A percentile compares a stretch with the other conserved stretches of the same genome.
Evolutionary conservation across 2,888 invertebrate genomes (phyloP).

Genomic region (Himalopsyche kuldschensis): DNA sequence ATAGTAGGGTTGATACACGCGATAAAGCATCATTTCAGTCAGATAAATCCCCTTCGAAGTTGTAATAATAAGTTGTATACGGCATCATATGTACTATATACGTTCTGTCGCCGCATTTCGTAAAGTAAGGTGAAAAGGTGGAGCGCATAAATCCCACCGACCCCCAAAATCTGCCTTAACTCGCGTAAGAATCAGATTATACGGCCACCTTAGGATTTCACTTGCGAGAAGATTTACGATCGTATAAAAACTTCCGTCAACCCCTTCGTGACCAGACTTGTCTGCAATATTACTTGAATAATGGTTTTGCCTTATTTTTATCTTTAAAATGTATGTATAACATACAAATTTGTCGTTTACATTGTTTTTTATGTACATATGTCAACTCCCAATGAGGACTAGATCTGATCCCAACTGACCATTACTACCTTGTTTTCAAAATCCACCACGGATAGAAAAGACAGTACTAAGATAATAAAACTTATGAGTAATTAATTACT

Average conservation of each 20-base stretch:
- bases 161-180: slow-evolving; percentile 34
- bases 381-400: no score
- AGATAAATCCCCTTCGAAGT: not conserved
- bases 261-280: not conserved
- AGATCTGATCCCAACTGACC: no score
- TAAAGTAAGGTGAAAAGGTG: slow-evolving; percentile 11
- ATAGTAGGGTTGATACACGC: no score
- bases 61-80: not conserved
- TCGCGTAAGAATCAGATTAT: slow-evolving; percentile 37
- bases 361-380: no score
- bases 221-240: slow-evolving; percentile 23
- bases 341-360: no score
- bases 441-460: no score
- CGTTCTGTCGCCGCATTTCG: not conserved
- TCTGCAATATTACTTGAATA: not conserved
- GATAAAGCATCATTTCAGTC: no score
- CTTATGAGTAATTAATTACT: no score
- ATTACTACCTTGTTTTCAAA: no score
- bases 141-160: slow-evolving; percentile 21
- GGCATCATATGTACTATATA: not conserved
- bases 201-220: slow-evolving; percentile 35
- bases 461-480: no score
- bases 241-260: not conserved
- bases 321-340: no score
- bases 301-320: not conserved